Base-by-base conservation (phyloP, 2,797 vertebrate species). In the Anabas testudineus region DNA sequence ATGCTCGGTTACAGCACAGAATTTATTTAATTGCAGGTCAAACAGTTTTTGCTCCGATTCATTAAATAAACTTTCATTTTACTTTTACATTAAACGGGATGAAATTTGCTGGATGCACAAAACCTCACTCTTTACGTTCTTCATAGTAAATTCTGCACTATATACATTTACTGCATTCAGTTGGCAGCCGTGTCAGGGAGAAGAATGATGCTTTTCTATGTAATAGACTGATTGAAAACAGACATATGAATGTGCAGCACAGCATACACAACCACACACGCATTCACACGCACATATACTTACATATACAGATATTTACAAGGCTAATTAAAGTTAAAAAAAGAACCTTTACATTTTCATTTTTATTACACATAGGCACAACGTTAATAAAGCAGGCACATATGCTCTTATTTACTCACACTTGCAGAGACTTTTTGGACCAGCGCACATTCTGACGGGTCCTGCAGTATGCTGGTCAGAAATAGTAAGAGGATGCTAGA, bases 401-500 rank as follows among this genome's bases (percentile, higher is more conserved):
- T 75, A 71, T 73, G 65, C 72, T 55, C 75, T 58, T 53, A 41
- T 79, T 76, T 71, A 69, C 67, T 63, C 65, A 28, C 58, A 26
- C 56, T 74, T n/a, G 53, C 76, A 1, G 63, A 75, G 59, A 56
- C 24, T 65, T 55, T 76, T 64, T 71, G 71, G 64, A 78, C 73
- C 77, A 15, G 62, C 15, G 48, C 30, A 62, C 88, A 90, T 91
- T 92, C 87, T 92, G 88, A 83, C 66, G 69, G 78, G 41, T 82
- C 71, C 45, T 89, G 87, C 88, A 89, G 88, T 70, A 83, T 91
- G 89, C 77, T 9, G 62, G 81, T 68, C 91, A 90, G 84, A 93
- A 89, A 88, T 92, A 85, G 90, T 91, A 91, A 75, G 89, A 90
- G 90, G 92, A 93, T 72, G 92, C 84, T 82, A 93, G 87, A 94